Conservation (phyloP, 2,113 vertebrate species). For the Tapirus terrestris region DNA sequence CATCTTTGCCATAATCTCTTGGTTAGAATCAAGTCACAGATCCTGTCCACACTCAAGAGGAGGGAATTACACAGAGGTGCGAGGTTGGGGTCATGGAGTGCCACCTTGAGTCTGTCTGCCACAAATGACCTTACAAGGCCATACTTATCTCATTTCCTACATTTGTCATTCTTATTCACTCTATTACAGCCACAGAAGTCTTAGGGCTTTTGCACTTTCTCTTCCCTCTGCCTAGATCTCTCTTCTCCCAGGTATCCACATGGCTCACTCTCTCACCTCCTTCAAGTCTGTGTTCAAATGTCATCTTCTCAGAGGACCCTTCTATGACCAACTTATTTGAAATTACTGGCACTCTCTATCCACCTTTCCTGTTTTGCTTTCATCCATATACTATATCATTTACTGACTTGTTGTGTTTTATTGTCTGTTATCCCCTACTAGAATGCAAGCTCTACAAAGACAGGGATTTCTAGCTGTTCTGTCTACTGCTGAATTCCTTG, state of each 20-base stretch:
- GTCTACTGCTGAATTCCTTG: not conserved
- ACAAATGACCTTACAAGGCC: not conserved
- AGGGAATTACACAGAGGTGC: not conserved
- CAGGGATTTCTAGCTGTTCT: not conserved
- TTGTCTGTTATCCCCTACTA: not conserved
- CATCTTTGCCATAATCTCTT: not conserved
- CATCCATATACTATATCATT: not conserved
- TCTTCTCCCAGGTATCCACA: not conserved
- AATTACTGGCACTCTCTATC: not conserved
- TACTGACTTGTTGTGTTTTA: not conserved
- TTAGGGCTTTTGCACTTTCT: not conserved
- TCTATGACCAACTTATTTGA: not conserved
- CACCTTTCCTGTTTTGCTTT: not conserved
- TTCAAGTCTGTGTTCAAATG: not conserved
- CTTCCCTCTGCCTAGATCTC: not conserved
- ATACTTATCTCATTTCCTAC: not conserved
- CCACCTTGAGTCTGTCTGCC: not conserved
- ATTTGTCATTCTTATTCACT: not conserved
- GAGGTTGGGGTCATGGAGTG: not conserved
- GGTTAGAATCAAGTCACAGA: not conserved
- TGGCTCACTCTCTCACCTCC: not conserved
- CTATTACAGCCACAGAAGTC: not conserved
- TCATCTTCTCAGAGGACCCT: not conserved
- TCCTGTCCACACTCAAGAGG: not conserved
- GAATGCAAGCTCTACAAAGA: not conserved